Conservation (phyloP, 2,113 vertebrate genomes). For the Megaptera novaeangliae region DNA sequence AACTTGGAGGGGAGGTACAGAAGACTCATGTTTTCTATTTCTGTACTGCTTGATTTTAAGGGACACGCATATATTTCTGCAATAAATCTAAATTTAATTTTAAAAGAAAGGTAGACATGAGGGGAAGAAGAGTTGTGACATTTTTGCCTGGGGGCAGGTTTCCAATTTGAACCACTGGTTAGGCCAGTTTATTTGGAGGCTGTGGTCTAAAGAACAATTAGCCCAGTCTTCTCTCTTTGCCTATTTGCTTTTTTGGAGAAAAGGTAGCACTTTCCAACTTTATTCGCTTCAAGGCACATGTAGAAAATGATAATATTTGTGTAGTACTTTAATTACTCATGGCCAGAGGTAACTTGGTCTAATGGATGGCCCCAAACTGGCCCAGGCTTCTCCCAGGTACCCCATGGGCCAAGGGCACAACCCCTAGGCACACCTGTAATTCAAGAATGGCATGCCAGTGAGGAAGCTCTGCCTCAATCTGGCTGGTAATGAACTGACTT, state of each 20-base stretch:
- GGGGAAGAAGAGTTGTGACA: not conserved
- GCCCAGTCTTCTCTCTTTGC: not conserved
- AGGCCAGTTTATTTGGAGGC: not conserved
- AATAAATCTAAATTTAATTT: not conserved
- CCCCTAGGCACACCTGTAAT: not conserved
- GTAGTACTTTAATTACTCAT: not conserved
- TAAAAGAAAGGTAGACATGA: not conserved
- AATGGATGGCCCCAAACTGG: not conserved
- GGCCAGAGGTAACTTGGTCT: not conserved
- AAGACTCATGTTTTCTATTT: not conserved
- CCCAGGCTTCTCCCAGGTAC: not conserved
- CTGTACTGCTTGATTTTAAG: not conserved
- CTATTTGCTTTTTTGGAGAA: not conserved
- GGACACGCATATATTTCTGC: not conserved
- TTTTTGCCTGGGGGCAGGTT: not conserved
- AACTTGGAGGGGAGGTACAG: not conserved
- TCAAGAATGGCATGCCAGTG: not conserved
- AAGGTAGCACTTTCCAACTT: not conserved
- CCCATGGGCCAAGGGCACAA: not conserved
- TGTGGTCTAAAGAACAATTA: not conserved
- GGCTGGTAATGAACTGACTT: not conserved
- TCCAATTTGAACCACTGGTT: not conserved
- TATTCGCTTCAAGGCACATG: not conserved
- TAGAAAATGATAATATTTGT: not conserved
- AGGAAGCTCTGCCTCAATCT: not conserved